phyloP scores from a whole-genome alignment of 2,888 invertebrate genomes.

The Fissipunctia ypsillon region DNA sequence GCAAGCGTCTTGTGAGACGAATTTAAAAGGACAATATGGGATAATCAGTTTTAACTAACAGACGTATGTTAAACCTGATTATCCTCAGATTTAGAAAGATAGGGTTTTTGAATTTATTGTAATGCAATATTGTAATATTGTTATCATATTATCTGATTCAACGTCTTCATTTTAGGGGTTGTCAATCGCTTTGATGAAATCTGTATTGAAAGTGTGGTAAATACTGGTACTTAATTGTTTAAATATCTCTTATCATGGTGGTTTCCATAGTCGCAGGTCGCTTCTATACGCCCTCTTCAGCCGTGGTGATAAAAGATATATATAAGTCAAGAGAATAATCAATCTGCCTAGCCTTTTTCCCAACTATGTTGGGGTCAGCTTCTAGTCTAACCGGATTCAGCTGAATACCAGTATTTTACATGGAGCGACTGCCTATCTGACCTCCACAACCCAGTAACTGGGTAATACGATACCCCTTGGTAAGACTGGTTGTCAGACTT shows the following conservation, averaged over 20 bases:
- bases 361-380: no score
- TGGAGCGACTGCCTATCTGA: no score
- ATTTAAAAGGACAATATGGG: constrained; percentile 20
- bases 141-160: background rate
- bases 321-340: no score
- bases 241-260: no score
- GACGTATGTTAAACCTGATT: no score
- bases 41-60: constrained; percentile 14
- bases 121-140: background rate
- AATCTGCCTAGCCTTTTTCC: no score
- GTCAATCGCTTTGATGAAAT: background rate
- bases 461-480: no score
- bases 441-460: no score
- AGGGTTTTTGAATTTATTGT: constrained; percentile 35
- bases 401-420: no score
- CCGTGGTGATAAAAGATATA: background rate
- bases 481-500: no score
- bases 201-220: background rate
- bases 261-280: background rate
- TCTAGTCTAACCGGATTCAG: no score
- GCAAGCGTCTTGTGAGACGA: constrained; percentile 29
- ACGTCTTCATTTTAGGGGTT: constrained; percentile 6
- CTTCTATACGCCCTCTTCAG: background rate
- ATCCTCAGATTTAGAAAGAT: constrained; percentile 35
- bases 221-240: no score